These are phyloP conservation scores for Peromyscus californicus DNA, from an alignment of 2,113 vertebrate species.

Conservation along the genomic window DNA sequence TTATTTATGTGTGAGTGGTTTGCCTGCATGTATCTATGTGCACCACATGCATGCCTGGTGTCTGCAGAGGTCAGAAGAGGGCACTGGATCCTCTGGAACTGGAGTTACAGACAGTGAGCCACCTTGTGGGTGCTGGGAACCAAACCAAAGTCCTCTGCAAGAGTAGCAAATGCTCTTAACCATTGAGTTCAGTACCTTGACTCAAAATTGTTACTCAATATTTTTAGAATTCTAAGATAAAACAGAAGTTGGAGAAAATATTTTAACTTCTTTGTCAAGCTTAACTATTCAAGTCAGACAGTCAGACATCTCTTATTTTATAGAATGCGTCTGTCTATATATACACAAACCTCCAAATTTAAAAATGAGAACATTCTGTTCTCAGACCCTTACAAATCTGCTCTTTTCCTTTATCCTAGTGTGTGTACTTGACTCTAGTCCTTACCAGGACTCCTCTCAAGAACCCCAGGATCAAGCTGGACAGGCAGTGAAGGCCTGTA, in stretches of 20 bases:
- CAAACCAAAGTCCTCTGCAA: not conserved
- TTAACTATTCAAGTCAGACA: constrained; percentile 9
- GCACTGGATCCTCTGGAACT: not conserved
- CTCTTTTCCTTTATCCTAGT: not conserved
- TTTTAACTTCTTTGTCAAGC: constrained; percentile 29
- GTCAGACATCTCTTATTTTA: constrained; percentile 43
- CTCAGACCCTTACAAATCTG: constrained; percentile 35
- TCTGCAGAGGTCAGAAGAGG: not conserved
- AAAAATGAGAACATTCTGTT: constrained; percentile 10
- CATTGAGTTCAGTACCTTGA: not conserved
- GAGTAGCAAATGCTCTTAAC: not conserved
- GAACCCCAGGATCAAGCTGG: not conserved
- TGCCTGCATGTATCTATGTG: not conserved
- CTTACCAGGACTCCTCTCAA: not conserved
- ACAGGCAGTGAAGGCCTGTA: no score
- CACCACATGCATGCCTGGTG: not conserved
- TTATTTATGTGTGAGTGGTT: not conserved
- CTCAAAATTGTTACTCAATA: not conserved
- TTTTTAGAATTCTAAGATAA: not conserved
- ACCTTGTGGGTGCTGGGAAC: not conserved
- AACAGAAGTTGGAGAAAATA: not conserved
- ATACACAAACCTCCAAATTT: not conserved
- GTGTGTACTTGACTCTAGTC: not conserved
- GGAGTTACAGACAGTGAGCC: not conserved
- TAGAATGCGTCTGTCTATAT: not conserved